A percentile compares a stretch with the other conserved stretches of the same genome.
Conservation (phyloP, 2,797 vertebrate species). For the Anableps anableps region DNA sequence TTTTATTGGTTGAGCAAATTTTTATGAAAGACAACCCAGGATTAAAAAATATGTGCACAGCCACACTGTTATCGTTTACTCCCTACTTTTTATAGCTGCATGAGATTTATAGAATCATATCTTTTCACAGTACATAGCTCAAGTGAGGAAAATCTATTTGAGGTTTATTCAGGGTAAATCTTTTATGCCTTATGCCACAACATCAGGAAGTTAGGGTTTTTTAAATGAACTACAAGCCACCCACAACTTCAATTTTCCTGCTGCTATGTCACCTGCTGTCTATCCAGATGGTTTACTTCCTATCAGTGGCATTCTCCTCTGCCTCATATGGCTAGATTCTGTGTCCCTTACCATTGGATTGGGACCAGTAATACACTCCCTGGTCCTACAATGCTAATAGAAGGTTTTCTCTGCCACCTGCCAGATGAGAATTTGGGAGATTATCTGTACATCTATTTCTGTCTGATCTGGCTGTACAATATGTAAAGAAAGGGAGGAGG, state of each 20-base stretch:
- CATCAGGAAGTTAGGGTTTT: constrained; percentile 31
- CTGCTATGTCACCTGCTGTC: constrained; percentile 14
- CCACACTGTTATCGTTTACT: background rate
- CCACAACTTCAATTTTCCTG: constrained; percentile 24
- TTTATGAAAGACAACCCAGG: background rate
- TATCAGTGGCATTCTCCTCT: constrained; percentile 23
- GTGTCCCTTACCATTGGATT: constrained; percentile 39
- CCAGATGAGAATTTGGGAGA: constrained; percentile 33
- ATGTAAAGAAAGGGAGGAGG: constrained; percentile 11
- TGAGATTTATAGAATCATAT: constrained; percentile 14
- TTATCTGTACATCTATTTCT: constrained; percentile 51
- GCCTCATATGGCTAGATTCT: constrained; percentile 31
- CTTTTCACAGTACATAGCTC: constrained; percentile 15
- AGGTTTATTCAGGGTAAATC: constrained; percentile 30
- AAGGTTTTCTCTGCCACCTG: constrained; percentile 54
- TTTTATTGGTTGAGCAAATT: background rate
- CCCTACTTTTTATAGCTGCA: constrained; percentile 11
- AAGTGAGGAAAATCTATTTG: constrained; percentile 39
- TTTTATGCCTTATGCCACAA: constrained; percentile 12
- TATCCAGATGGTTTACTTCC: constrained; percentile 14
- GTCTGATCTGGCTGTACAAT: constrained; percentile 20
- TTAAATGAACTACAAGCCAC: constrained; percentile 16
- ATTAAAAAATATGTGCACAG: background rate
- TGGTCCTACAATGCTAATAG: constrained; percentile 46
- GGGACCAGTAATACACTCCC: constrained; percentile 52